Evolutionary conservation across 2,113 vertebrate species (phyloP), one percentile per base, ranked within the genome.

Genomic region (Aplodontia rufa): DNA sequence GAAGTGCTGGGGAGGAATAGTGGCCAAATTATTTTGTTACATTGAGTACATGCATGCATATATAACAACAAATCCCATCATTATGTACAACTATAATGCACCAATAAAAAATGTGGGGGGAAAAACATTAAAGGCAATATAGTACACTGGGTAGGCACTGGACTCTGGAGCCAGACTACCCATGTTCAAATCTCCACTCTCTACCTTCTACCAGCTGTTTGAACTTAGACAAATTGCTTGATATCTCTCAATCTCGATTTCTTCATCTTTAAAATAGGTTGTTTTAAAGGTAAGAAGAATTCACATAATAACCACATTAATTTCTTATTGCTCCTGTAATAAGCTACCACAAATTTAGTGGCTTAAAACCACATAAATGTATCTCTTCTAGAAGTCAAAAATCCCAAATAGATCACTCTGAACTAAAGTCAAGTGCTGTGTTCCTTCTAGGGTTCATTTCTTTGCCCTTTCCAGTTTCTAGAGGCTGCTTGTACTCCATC

Each of bases 151-250:
- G 68, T 49, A 66, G 72, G 37, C 28, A 66, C 35, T 7, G 51
- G 69, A 40, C 58, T 51, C 17, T 60, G 55, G 37, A 58, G 37
- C 17, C 91, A 87, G 74, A 30, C 40, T 51, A 42, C 28, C 81
- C 45, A 42, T 30, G 10, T 90, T 96, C 74, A 69, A 42, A 87
- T 94, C 68, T 91, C 49, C 60, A 35, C 55, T 93, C 17, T 86
- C 81, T 40, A 32, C 35, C 47, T 51, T n/a, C 64, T 49, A 58
- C 42, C 40, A 86, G 81, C 49, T 79, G 35, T 68, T 42, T 76
- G 88, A 87, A 47, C 42, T 78, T 62, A n/a, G 37, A 42, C 51
- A 94, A 87, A 40, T 24, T 16, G 1, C 53, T 72, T 20, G 86
- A 94, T 5, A 37, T 93, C 87, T 81, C 66, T 74, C 40, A 82